Percentiles rank a stretch among this genome's conserved stretches.
Evolutionary conservation across 2,113 vertebrate genomes (phyloP).

Genomic region (Actenoides hombroni): DNA sequence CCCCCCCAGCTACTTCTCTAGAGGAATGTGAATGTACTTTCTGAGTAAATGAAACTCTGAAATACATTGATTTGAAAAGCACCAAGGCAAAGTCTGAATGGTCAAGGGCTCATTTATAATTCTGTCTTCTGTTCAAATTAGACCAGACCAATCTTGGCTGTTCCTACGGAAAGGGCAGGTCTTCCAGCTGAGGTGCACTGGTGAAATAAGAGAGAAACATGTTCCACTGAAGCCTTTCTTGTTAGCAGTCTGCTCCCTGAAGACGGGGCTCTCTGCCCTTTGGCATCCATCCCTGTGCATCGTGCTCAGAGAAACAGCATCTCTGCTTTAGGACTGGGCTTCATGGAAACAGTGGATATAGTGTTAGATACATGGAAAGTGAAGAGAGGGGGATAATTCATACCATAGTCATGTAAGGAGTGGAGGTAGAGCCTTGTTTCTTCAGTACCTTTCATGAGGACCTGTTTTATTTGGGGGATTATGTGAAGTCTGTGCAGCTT

Average conservation of each 20-base stretch:
- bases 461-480: background rate
- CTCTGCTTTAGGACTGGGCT: background rate
- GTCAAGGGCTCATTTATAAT: background rate
- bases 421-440: background rate
- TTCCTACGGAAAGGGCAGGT: background rate
- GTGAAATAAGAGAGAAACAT: background rate
- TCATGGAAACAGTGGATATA: background rate
- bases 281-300: background rate
- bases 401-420: background rate
- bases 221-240: background rate
- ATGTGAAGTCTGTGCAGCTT: background rate
- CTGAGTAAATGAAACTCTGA: background rate
- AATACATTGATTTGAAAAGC: background rate
- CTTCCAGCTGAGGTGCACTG: background rate
- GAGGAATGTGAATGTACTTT: background rate
- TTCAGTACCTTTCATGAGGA: background rate
- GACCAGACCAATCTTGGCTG: background rate
- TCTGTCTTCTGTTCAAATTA: background rate
- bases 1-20: accelerated
- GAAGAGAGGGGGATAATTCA: background rate
- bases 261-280: background rate
- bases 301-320: background rate
- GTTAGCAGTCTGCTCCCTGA: background rate
- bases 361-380: background rate
- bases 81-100: background rate